These are phyloP conservation scores for Rhinogobio ventralis DNA, from an alignment of 2,797 vertebrate species.

Conservation along the genomic window DNA sequence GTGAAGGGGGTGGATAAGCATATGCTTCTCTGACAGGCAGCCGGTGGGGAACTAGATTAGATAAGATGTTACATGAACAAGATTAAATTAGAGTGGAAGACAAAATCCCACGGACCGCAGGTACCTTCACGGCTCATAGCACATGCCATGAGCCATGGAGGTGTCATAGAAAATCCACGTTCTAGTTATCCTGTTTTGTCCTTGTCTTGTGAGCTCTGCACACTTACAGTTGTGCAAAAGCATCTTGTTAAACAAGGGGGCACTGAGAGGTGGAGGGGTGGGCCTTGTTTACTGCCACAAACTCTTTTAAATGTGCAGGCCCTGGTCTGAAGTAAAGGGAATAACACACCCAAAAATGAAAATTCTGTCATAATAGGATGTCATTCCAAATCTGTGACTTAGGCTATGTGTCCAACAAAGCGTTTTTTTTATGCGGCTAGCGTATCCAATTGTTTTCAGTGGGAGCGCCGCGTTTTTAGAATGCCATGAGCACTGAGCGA, in stretches of 20 bases:
- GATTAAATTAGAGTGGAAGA: slow-evolving; percentile 54
- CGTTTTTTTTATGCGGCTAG: no score
- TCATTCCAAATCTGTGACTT: not conserved
- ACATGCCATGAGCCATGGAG: slow-evolving; percentile 28
- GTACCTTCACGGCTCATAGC: slow-evolving; percentile 44
- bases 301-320: not conserved
- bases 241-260: slow-evolving; percentile 10
- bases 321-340: not conserved
- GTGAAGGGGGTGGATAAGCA: slow-evolving; percentile 38
- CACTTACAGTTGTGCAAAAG: not conserved
- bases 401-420: no score
- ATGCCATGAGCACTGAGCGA: no score
- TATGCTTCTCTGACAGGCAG: slow-evolving; percentile 50
- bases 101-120: slow-evolving; percentile 13
- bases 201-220: slow-evolving; percentile 28
- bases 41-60: slow-evolving; percentile 50
- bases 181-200: slow-evolving; percentile 33
- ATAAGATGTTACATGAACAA: slow-evolving; percentile 46
- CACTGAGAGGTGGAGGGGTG: not conserved
- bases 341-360: not conserved
- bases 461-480: no score
- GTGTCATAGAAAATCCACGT: slow-evolving; percentile 4
- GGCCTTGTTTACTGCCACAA: not conserved
- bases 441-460: no score
- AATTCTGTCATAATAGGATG: not conserved